Evolutionary conservation across 2,113 vertebrate genomes (phyloP).

Genomic region (Clarias batrachus): DNA sequence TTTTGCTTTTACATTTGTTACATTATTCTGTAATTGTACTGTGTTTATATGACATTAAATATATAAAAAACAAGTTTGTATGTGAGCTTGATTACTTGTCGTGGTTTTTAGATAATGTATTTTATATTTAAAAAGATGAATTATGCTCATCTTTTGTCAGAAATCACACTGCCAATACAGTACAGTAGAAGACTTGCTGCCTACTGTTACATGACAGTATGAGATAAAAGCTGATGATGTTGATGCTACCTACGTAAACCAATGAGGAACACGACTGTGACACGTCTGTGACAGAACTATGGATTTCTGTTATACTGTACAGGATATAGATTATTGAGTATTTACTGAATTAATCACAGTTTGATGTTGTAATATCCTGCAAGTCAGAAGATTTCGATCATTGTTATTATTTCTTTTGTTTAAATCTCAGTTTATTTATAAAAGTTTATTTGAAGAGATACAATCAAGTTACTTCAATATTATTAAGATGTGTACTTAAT

Average conservation of each 20-base stretch:
- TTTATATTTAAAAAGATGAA: too few species aligned
- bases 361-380: neutral
- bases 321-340: too few species aligned
- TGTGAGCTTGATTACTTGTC: neutral
- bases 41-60: conserved; percentile 1
- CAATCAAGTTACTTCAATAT: neutral
- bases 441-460: neutral
- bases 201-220: too few species aligned
- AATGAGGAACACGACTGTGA: too few species aligned
- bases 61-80: neutral
- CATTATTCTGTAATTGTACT: conserved; percentile 16
- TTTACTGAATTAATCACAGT: neutral
- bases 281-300: too few species aligned
- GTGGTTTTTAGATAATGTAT: neutral
- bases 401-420: neutral
- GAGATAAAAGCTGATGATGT: too few species aligned
- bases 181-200: too few species aligned
- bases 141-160: neutral
- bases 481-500: neutral
- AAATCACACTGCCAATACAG: neutral
- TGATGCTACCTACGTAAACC: too few species aligned
- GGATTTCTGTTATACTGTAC: too few species aligned
- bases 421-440: too few species aligned
- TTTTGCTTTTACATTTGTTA: neutral
- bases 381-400: neutral